Base-by-base conservation (phyloP, 1,140 invertebrate genomes). In the Pseudomyrmex flavicornis region DNA sequence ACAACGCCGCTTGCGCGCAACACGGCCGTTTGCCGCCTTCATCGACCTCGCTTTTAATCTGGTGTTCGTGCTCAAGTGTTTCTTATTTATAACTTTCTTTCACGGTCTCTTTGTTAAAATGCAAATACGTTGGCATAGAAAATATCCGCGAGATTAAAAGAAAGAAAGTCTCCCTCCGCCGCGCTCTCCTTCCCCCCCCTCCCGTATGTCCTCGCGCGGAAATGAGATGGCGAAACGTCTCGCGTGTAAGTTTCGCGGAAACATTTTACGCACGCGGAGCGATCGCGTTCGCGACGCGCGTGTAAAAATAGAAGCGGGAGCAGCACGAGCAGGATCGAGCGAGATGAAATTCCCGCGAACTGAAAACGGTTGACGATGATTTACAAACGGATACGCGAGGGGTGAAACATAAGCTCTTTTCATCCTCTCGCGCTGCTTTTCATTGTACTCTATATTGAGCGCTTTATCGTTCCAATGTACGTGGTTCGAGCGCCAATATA, bases 21-120 rank as follows among this genome's bases (percentile, higher is more conserved):
- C 65, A 56, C 48, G 65, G 63, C 22, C 52, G 52, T 61, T 62
- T 7, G 58, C 48, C 46, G 12, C 17, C 65, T 68, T 13, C 62
- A 56, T 80, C 52, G 59, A 63, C 54, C 74, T 79, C 46, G 20
- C 76, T 84, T 82, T 74, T 66, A 74, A 86, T 84, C 66, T 54
- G 59, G 62, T 65, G 61, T 58, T 65, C 65, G 48, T 66, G 75
- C 50, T 54, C 44, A 58, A 61, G 72, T 69, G 79, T 85, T 85
- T 75, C 84, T 83, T 85, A 85, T 73, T 85, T 73, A 75, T 75
- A 75, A 75, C 54, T 61, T 75, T 65, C 69, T 54, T 73, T 46
- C 79, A 10, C 48, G 54, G 12, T 66, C 35, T 59, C 84, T 83
- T 75, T 69, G 20, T 85, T 75, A 84, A 84, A 84, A 79, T 84